Conservation (phyloP, 1,140 invertebrate species). For the Pteromalus puparum region DNA sequence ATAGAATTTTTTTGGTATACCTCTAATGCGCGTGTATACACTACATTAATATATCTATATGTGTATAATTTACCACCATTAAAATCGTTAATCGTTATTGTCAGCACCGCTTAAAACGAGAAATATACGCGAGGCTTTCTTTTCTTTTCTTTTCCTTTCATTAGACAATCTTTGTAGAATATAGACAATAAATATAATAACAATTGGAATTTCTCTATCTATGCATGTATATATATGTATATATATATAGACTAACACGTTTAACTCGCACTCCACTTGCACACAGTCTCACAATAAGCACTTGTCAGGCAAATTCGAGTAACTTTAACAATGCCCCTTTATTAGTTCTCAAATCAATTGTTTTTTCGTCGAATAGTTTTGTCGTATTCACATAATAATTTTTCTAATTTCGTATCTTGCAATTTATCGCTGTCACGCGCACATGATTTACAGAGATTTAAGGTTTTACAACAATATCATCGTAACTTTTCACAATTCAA, state of each 20-base stretch:
- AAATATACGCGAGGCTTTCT: conserved; percentile 44
- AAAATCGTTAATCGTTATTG: conserved; percentile 60
- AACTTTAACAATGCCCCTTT: conserved; percentile 71
- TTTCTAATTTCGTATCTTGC: neutral
- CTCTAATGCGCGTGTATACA: conserved; percentile 18
- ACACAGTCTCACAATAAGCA: conserved; percentile 50
- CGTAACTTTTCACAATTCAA: conserved; percentile 26
- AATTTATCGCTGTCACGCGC: neutral
- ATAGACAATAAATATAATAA: conserved; percentile 59
- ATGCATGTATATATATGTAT: conserved; percentile 10
- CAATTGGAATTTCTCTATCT: conserved; percentile 56
- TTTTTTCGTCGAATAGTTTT: conserved; percentile 46
- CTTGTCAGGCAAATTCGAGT: conserved; percentile 55
- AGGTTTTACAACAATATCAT: conserved; percentile 22
- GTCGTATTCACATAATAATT: conserved; percentile 45
- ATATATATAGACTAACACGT: conserved; percentile 16
- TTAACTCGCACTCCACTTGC: conserved; percentile 37
- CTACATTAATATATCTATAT: too few species aligned
- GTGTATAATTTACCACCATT: conserved; percentile 56
- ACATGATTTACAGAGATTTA: conserved; percentile 53
- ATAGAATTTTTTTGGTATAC: conserved; percentile 44
- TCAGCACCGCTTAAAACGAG: conserved; percentile 64
- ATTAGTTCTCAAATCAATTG: conserved; percentile 61
- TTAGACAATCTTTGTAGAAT: conserved; percentile 32
- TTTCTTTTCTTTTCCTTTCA: conserved; percentile 22